Evolutionary conservation across 2,113 vertebrate species (phyloP).

Genomic region (Entelurus aequoreus): DNA sequence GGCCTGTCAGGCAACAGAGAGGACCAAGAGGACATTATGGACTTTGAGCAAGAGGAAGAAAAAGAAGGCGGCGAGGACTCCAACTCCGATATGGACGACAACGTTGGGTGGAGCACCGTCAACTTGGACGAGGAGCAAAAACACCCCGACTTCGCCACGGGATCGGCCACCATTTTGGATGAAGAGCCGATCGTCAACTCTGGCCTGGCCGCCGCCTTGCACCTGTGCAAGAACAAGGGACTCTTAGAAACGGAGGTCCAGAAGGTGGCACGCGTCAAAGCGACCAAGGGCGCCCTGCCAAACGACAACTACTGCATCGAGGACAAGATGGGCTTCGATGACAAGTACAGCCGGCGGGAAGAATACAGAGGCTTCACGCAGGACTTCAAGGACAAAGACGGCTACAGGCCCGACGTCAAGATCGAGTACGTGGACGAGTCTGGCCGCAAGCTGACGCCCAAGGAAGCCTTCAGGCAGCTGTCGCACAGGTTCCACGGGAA

Average conservation of each 20-base stretch:
- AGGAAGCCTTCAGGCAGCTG: conserved; percentile 91
- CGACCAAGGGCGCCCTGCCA: conserved; percentile 74
- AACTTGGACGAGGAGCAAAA: conserved; percentile 85
- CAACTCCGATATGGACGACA: conserved; percentile 81
- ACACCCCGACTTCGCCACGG: conserved; percentile 78
- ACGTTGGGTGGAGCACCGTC: conserved; percentile 86
- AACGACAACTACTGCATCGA: conserved; percentile 88
- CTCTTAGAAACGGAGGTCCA: conserved; percentile 84
- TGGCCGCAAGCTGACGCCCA: conserved; percentile 83
- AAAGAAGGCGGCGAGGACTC: conserved; percentile 74
- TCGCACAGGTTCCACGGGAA: conserved; percentile 90
- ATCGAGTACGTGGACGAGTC: conserved; percentile 92
- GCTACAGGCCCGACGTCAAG: conserved; percentile 83
- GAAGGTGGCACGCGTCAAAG: conserved; percentile 83
- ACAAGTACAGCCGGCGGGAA: conserved; percentile 87
- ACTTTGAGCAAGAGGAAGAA: conserved; percentile 81
- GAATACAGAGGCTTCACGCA: conserved; percentile 89
- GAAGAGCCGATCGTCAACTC: conserved; percentile 90
- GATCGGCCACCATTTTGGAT: conserved; percentile 86
- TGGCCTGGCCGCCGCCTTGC: conserved; percentile 78
- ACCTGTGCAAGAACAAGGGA: conserved; percentile 88
- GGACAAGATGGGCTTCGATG: conserved; percentile 91
- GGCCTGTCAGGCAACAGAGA: conserved; percentile 86
- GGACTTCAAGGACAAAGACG: conserved; percentile 90
- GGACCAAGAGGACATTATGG: conserved; percentile 89